Evolutionary conservation across 2,797 vertebrate genomes (phyloP).

Genomic region (Tenualosa thibaudeaui): DNA sequence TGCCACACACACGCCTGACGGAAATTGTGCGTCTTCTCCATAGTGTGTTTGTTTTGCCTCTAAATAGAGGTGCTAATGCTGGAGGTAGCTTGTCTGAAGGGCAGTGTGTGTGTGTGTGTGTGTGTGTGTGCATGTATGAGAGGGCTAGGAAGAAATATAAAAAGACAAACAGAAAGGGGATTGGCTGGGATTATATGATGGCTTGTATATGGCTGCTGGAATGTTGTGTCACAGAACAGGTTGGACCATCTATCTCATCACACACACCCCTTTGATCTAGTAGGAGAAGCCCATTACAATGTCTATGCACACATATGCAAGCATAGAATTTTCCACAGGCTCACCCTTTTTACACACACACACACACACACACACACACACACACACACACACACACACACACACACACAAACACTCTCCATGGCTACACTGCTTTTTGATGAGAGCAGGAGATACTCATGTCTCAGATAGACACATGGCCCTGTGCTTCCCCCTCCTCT

Average conservation of each 20-base stretch:
- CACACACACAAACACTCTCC: background rate
- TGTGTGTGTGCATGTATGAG: slow-evolving; percentile 40
- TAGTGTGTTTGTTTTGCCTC: slow-evolving; percentile 67
- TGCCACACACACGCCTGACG: slow-evolving; percentile 31
- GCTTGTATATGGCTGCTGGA: slow-evolving; percentile 26
- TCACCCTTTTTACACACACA: background rate
- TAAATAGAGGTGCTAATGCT: slow-evolving; percentile 71
- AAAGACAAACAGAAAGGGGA: slow-evolving; percentile 43
- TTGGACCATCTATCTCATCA: background rate
- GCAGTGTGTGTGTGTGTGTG: slow-evolving; percentile 39
- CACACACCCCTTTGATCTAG: background rate
- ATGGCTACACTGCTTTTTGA: background rate
- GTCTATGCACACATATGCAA: background rate
- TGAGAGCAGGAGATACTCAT: no score
- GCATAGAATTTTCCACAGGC: background rate
- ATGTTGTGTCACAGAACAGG: background rate
- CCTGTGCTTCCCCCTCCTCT: no score
- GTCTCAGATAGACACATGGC: no score
- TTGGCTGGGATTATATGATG: slow-evolving; percentile 47
- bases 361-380: background rate
- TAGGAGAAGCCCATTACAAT: background rate
- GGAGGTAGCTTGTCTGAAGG: slow-evolving; percentile 60
- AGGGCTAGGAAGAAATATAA: slow-evolving; percentile 43
- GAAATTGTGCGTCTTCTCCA: slow-evolving; percentile 59
- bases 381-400: background rate